These are phyloP conservation scores for Eclectus roratus DNA, from an alignment of 2,113 vertebrate genomes.

Conservation along the genomic window DNA sequence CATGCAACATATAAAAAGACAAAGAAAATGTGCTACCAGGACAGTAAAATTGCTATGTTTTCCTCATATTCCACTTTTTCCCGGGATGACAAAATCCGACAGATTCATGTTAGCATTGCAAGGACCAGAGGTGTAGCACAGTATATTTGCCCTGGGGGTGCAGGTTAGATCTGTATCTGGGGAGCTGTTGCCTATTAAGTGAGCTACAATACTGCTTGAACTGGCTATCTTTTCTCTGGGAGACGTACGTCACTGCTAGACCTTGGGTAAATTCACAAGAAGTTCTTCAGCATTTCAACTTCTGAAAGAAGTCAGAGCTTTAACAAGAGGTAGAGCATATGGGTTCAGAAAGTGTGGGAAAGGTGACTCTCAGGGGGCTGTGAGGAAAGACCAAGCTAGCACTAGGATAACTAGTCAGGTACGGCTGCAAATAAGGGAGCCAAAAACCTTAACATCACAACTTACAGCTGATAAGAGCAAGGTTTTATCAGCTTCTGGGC, in stretches of 20 bases:
- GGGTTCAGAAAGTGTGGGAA: not conserved
- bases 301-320: not conserved
- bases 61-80: not conserved
- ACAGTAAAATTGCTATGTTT: not conserved
- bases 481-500: not conserved
- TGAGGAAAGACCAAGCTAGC: not conserved
- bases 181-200: not conserved
- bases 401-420: not conserved
- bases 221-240: not conserved
- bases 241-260: not conserved
- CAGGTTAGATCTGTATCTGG: not conserved
- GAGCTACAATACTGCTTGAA: not conserved
- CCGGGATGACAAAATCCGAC: not conserved
- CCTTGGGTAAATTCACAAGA: not conserved
- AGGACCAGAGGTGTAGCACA: not conserved
- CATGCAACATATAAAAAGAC: not conserved
- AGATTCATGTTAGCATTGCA: not conserved
- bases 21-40: not conserved
- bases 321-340: not conserved
- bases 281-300: not conserved
- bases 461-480: not conserved
- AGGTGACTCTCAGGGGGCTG: not conserved
- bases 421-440: not conserved
- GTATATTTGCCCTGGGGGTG: not conserved
- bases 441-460: not conserved